Conservation (phyloP, 2,113 vertebrate species). For the Prunella himalayana region DNA sequence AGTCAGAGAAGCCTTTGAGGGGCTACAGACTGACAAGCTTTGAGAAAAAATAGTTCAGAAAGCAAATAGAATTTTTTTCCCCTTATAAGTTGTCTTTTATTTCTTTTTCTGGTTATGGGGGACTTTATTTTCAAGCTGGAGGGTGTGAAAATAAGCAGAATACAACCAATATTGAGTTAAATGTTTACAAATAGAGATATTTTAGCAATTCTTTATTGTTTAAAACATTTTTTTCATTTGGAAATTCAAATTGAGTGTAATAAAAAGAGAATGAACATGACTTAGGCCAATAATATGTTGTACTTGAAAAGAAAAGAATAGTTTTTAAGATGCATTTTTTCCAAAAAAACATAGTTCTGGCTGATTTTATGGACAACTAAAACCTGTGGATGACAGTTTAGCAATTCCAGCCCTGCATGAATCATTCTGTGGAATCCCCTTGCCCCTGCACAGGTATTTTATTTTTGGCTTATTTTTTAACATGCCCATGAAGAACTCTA, state of each 20-base stretch:
- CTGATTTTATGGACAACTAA: not conserved
- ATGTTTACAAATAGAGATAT: not conserved
- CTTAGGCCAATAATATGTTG: not conserved
- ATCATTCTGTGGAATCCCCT: not conserved
- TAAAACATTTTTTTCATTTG: not conserved
- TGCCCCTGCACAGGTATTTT: not conserved
- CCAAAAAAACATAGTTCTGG: rapidly evolving
- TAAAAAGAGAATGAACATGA: not conserved
- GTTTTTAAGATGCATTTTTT: not conserved
- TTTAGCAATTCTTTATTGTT: not conserved
- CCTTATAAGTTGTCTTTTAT: not conserved
- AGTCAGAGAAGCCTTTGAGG: not conserved
- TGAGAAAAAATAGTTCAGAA: not conserved
- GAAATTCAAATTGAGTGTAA: not conserved
- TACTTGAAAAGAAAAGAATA: not conserved
- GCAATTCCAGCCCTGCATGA: not conserved
- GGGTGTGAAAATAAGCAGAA: not conserved
- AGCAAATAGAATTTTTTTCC: not conserved
- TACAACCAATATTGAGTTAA: not conserved
- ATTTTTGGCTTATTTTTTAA: not conserved
- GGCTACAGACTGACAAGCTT: not conserved
- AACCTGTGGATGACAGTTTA: not conserved
- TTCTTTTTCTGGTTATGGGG: not conserved
- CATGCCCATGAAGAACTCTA: rapidly evolving
- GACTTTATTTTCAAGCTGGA: not conserved